Base-by-base conservation (phyloP, 2,113 vertebrate species). In the Rhinolophus ferrumequinum region DNA sequence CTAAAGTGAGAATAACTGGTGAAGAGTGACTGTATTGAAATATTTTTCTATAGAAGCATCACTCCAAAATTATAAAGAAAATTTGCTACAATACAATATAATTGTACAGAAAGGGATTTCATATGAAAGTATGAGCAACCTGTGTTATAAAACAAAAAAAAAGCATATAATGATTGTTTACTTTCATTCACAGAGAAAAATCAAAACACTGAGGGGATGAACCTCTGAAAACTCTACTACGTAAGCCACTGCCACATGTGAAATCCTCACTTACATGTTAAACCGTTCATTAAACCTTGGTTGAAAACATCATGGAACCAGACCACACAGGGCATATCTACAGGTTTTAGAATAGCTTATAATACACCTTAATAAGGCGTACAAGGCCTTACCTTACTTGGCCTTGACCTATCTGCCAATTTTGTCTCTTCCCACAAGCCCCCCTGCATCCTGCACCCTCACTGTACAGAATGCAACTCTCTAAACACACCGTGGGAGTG, bases 181-280 rank as follows among this genome's bases (percentile, higher is more conserved):
- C 85, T 95, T 94, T 92, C 9, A 89, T 66, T 75, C 9, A 95
- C 16, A 92, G 10, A 77, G 22, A 21, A 90, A 96, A 95, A 62
- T 19, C 26, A 93, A 94, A 94, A 79, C 47, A 66, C 18, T 69
- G 47, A 58, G 6, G 15, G n/a, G 16, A 64, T 69, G 67, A 64
- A 41, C 12, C 75, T 87, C 41, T 81, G 35, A 93, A 89, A 83
- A 52, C 4, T 62, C 41, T 50, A 62, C 9, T 41, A 76, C 24
- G 86, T 26, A 87, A 96, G 54, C 33, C 69, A 94, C 11, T 72
- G 38, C 28, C 0, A 47, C 22, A 67, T 18, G 5, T 69, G 28
- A 95, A 83, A 87, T 52, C 75, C 6, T 64, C 21, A 44, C 6
- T 64, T 16, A 44, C 11, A 84, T 69, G 18, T 50, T 67, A 66